Base-by-base conservation (phyloP, 2,113 vertebrate genomes). In the Antechinus flavipes region DNA sequence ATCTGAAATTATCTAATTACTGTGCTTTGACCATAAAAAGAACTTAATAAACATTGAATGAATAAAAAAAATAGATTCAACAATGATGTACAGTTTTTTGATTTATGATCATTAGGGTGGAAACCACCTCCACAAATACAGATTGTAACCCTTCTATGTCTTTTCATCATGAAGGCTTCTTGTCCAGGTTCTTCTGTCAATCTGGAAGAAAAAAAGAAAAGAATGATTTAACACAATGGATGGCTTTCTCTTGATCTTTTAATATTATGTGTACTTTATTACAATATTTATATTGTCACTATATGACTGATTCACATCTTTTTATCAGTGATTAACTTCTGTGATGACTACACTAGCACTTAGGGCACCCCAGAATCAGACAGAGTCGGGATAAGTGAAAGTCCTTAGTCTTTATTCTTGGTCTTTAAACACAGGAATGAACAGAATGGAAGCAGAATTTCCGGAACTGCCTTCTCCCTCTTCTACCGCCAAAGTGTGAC, bases 11-110 rank as follows among this genome's bases (percentile, higher is more conserved):
- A 8, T 90, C 54, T 49, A 10, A 92, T 12, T 42, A 92, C 42
- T 54, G 26, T 55, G 50, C 8, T 19, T 26, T 91, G 46, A 50
- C 35, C 10, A 4, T 68, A 54, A 16, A 91, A 94, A 76, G 50
- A 93, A 52, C 23, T 90, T 95, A 98, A 10, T 92, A 58, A 90
- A 90, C 46, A 10, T 56, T 94, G 96, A 58, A 91, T 93, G 42
- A 93, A 56, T 95, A 76, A 95, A 93, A 95, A 93, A 30, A 95
- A 92, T 27, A 30, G 1, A 24, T 46, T 2, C 0, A n/a, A 10
- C 22, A 94, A 47, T 55, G 14, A 5, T 92, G 93, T 68, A 49
- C 50, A 94, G 91, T 90, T 49, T 19, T 42, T 84, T 68, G 16
- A 42, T 8, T 84, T 42, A 2, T 84, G 16, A 84, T 84, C 19